These are phyloP conservation scores for Gadopsis marmoratus DNA, from an alignment of 2,797 vertebrate species.

Conservation along the genomic window DNA sequence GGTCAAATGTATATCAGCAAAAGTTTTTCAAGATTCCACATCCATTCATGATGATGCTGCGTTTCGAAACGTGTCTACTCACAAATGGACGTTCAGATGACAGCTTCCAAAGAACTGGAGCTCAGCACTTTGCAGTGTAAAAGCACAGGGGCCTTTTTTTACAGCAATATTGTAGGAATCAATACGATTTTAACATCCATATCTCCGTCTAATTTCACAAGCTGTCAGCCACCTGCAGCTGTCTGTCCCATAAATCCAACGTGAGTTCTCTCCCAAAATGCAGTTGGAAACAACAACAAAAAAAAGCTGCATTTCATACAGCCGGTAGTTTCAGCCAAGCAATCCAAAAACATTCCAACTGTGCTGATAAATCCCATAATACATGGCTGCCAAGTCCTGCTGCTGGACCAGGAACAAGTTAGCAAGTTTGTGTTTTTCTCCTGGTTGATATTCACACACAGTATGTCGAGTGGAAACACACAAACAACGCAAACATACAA, in stretches of 20 bases:
- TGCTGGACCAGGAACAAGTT: constrained; percentile 21
- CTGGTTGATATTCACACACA: constrained; percentile 33
- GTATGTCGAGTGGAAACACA: background rate
- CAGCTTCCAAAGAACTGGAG: background rate
- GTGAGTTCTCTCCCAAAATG: background rate
- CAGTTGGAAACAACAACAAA: background rate
- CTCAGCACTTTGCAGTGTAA: constrained; percentile 4
- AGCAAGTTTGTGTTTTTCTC: constrained; percentile 21
- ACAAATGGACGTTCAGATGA: background rate
- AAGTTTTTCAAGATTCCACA: constrained; percentile 13
- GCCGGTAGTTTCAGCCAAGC: constrained; percentile 31
- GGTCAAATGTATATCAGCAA: constrained; percentile 26
- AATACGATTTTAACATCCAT: background rate
- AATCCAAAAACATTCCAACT: constrained; percentile 30
- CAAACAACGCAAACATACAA: too few species aligned
- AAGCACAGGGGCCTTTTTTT: background rate
- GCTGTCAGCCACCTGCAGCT: constrained; percentile 40
- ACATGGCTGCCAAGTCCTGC: constrained; percentile 24
- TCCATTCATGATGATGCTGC: constrained; percentile 12
- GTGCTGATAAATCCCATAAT: constrained; percentile 37
- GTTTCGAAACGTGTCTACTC: constrained; percentile 2
- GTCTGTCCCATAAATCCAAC: constrained; percentile 24
- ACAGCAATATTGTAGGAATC: background rate
- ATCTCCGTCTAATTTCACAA: background rate
- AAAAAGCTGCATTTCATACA: constrained; percentile 42